Percentiles rank a stretch among this genome's conserved stretches.
Evolutionary conservation across 2,888 invertebrate genomes (phyloP).

Genomic region (Halictus quadricinctus): DNA sequence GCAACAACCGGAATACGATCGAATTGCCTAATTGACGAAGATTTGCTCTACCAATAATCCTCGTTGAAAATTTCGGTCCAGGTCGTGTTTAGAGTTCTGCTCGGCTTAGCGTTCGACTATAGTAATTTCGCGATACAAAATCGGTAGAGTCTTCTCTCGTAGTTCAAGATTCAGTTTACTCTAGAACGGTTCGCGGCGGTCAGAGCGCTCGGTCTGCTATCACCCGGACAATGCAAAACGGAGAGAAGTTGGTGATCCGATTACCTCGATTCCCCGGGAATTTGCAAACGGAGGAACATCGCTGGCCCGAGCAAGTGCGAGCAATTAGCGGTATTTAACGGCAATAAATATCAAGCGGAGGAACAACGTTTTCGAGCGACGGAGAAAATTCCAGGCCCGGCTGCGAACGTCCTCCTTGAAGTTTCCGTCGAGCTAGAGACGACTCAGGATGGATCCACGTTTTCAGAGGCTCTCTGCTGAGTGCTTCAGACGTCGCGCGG

Average conservation of each 20-base stretch:
- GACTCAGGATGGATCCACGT: not conserved
- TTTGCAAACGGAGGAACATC: not conserved
- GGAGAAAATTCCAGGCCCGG: not conserved
- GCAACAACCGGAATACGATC: not conserved
- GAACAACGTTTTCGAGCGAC: not conserved
- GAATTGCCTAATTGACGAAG: too few relatives aligned
- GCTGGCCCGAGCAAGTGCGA: slow-evolving; percentile 10
- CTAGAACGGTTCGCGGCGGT: not conserved
- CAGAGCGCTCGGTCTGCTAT: not conserved
- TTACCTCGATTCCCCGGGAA: slow-evolving; percentile 10
- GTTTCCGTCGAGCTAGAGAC: not conserved
- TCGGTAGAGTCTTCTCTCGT: not conserved
- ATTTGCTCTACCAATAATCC: not conserved
- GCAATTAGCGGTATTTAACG: slow-evolving; percentile 2
- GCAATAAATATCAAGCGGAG: not conserved
- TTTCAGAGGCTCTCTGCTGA: not conserved
- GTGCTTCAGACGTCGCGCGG: too few relatives aligned
- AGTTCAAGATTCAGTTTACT: not conserved
- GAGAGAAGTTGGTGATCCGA: slow-evolving; percentile 17
- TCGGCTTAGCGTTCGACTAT: not conserved
- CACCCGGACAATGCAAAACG: not conserved
- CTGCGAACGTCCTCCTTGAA: not conserved
- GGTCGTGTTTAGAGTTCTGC: not conserved
- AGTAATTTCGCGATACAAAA: not conserved
- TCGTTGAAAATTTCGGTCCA: not conserved